Conservation (phyloP, 2,888 invertebrate species). For the Eurytoma californica region DNA sequence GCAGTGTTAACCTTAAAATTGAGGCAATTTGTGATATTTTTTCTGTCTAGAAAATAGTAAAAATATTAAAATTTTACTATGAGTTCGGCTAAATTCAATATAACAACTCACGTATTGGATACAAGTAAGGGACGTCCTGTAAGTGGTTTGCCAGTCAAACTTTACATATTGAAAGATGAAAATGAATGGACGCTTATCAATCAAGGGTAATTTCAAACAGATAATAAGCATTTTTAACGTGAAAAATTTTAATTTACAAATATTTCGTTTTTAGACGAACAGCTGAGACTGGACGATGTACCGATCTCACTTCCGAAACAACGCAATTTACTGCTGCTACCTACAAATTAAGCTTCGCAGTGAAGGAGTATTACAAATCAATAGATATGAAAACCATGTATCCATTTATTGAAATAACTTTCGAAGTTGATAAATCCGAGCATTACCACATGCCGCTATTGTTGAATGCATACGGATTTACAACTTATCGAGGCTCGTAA, state of each 20-base stretch:
- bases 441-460: slow-evolving; percentile 86
- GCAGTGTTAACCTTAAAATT: too few species aligned
- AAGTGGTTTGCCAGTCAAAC: slow-evolving; percentile 78
- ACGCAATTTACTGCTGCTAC: slow-evolving; percentile 79
- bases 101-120: slow-evolving; percentile 85
- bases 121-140: slow-evolving; percentile 82
- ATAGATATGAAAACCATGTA: slow-evolving; percentile 80
- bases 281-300: slow-evolving; percentile 81
- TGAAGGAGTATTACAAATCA: slow-evolving; percentile 80
- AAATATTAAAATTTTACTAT: neutral
- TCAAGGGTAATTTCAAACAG: slow-evolving; percentile 33
- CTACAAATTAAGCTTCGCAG: slow-evolving; percentile 84
- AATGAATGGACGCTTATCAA: slow-evolving; percentile 59
- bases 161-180: slow-evolving; percentile 79
- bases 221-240: neutral
- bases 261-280: slow-evolving; percentile 73
- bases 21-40: too few species aligned
- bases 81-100: slow-evolving; percentile 65
- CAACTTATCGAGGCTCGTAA: slow-evolving; percentile 84
- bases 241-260: neutral
- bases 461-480: slow-evolving; percentile 84
- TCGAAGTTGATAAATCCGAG: slow-evolving; percentile 79
- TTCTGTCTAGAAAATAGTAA: too few species aligned
- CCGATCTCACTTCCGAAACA: slow-evolving; percentile 76
- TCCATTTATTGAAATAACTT: slow-evolving; percentile 85